Percentiles rank a stretch among this genome's conserved stretches.
Evolutionary conservation across 2,797 vertebrate genomes (phyloP).

Genomic region (Pyrocephalus nanus): DNA sequence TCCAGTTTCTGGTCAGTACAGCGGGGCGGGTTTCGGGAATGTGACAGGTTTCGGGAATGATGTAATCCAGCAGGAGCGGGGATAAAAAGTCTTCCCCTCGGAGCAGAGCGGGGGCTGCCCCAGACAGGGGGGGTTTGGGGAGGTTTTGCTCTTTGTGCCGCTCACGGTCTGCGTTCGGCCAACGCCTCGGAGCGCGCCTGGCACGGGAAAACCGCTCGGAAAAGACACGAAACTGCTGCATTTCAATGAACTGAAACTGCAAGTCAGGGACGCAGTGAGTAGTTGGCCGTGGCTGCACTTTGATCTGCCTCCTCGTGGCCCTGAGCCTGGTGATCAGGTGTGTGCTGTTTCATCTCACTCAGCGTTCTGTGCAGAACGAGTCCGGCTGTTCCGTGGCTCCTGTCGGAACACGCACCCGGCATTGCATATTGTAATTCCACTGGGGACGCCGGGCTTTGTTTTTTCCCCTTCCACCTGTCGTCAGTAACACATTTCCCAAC

Average conservation of each 20-base stretch:
- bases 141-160: not conserved
- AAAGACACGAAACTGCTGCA: slow-evolving; percentile 42
- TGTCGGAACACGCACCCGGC: slow-evolving; percentile 46
- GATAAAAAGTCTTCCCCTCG: not conserved
- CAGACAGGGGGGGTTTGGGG: not conserved
- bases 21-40: not conserved
- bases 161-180: not conserved
- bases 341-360: slow-evolving; percentile 41
- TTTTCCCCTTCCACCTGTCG: slow-evolving; percentile 50
- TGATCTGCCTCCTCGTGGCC: slow-evolving; percentile 39
- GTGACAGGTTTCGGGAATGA: not conserved
- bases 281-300: slow-evolving; percentile 27
- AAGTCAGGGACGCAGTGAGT: slow-evolving; percentile 28
- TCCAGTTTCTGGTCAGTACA: not conserved
- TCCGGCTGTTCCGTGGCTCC: slow-evolving; percentile 28
- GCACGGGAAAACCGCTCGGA: not conserved
- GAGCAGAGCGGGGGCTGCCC: not conserved
- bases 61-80: not conserved
- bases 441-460: not conserved
- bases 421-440: slow-evolving; percentile 35
- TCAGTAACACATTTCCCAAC: slow-evolving; percentile 23
- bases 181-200: not conserved
- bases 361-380: slow-evolving; percentile 30
- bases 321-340: slow-evolving; percentile 17
- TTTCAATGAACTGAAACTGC: slow-evolving; percentile 68